Percentiles rank a stretch among this genome's conserved stretches.
Evolutionary conservation across 2,113 vertebrate species (phyloP).

Genomic region (Lycaon pictus): DNA sequence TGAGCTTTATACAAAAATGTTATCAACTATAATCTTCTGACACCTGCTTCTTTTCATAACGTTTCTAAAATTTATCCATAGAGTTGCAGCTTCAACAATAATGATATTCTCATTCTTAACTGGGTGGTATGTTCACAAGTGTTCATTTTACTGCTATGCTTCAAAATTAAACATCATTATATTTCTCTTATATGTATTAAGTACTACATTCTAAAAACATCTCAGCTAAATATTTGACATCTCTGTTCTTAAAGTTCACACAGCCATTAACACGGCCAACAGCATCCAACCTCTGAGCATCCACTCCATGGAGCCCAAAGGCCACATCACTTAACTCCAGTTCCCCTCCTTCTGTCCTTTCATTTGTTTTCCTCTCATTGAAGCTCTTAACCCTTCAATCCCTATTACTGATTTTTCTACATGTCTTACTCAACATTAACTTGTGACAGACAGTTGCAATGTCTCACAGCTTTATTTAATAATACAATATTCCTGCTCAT

Average conservation of each 20-base stretch:
- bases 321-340: neutral
- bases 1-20: slow-evolving; percentile 14
- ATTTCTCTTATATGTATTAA: neutral
- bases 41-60: neutral
- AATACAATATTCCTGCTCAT: neutral
- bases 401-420: slow-evolving; percentile 18
- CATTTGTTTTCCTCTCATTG: neutral
- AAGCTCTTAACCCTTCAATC: neutral
- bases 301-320: neutral
- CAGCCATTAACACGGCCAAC: neutral
- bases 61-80: neutral
- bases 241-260: neutral
- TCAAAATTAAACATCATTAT: neutral
- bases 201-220: slow-evolving; percentile 15
- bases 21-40: slow-evolving; percentile 6
- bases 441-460: neutral
- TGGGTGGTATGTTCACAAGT: neutral
- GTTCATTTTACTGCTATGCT: neutral
- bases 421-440: neutral
- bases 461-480: neutral
- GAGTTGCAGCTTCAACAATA: neutral
- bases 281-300: neutral
- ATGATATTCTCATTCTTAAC: neutral
- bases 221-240: neutral
- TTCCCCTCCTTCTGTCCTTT: neutral